phyloP scores from a whole-genome alignment of 2,797 vertebrate genomes.

The Streptopelia turtur region DNA sequence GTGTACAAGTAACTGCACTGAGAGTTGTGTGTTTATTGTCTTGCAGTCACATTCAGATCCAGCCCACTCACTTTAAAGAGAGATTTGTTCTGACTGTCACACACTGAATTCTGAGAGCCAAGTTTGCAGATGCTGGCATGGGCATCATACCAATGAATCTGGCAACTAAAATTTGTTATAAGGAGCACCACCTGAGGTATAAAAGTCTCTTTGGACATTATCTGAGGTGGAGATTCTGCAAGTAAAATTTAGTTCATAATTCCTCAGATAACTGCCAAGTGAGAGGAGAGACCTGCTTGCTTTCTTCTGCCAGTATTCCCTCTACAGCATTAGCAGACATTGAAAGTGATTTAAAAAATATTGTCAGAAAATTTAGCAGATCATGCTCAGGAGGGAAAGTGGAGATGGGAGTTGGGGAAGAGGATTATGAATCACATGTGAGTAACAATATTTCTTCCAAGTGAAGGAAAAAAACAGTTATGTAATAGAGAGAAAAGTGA shows the following conservation, averaged over 20 bases:
- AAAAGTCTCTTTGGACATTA: background rate
- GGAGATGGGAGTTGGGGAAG: background rate
- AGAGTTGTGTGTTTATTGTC: background rate
- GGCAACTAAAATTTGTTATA: background rate
- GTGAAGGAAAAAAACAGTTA: constrained; percentile 30
- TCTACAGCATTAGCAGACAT: background rate
- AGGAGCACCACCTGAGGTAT: background rate
- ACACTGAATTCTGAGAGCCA: background rate
- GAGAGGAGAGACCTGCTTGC: background rate
- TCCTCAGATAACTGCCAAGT: background rate
- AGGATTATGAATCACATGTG: constrained; percentile 50
- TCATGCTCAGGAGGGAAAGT: background rate
- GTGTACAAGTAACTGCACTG: background rate
- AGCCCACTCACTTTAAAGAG: background rate
- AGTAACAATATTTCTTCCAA: constrained; percentile 36
- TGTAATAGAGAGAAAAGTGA: background rate
- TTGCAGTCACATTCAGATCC: background rate
- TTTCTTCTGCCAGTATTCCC: background rate
- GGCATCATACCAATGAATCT: background rate
- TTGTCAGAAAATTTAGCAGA: constrained; percentile 31
- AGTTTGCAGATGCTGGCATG: background rate
- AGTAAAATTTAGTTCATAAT: background rate
- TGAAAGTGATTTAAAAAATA: constrained; percentile 17
- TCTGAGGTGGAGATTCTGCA: background rate
- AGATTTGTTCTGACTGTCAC: constrained; percentile 35